Conservation (phyloP, 2,888 invertebrate species). For the Caenorhabditis becei region DNA sequence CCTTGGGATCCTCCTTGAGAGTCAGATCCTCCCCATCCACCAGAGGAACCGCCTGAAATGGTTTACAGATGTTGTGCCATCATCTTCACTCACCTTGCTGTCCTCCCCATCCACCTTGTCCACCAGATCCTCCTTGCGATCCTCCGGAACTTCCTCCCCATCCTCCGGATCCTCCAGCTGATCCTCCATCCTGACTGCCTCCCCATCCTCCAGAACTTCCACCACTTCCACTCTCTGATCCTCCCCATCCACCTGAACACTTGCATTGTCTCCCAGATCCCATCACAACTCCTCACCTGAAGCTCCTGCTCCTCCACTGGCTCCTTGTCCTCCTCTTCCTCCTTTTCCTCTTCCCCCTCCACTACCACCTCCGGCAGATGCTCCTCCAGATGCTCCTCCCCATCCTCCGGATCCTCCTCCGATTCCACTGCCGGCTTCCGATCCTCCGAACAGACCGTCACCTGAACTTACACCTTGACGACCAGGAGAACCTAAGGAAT, state of each 20-base stretch:
- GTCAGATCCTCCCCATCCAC: conserved; percentile 19
- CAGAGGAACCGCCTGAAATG: conserved; percentile 1
- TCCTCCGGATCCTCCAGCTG: conserved; percentile 4
- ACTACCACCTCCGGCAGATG: neutral
- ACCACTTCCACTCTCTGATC: conserved; percentile 7
- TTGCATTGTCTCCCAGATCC: no score
- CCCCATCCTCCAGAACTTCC: conserved; percentile 12
- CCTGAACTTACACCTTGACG: conserved; percentile 45
- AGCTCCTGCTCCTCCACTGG: conserved; percentile 12
- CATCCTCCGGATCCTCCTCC: conserved; percentile 30
- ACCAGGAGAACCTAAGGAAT: conserved; percentile 32
- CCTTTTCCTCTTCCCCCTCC: conserved; percentile 16
- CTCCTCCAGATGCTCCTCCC: conserved; percentile 18
- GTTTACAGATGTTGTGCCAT: neutral
- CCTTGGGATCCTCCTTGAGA: neutral
- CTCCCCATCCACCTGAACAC: conserved; percentile 19
- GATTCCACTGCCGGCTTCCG: conserved; percentile 36
- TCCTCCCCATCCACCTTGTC: conserved; percentile 6
- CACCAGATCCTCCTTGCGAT: conserved; percentile 12
- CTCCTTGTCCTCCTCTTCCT: neutral
- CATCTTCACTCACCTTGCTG: neutral
- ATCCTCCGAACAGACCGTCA: conserved; percentile 46
- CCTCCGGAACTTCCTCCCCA: conserved; percentile 12
- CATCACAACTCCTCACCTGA: neutral
- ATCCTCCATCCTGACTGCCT: conserved; percentile 15